Base-by-base conservation (phyloP, 1,140 invertebrate genomes). In the Drosophila lacteicornis region DNA sequence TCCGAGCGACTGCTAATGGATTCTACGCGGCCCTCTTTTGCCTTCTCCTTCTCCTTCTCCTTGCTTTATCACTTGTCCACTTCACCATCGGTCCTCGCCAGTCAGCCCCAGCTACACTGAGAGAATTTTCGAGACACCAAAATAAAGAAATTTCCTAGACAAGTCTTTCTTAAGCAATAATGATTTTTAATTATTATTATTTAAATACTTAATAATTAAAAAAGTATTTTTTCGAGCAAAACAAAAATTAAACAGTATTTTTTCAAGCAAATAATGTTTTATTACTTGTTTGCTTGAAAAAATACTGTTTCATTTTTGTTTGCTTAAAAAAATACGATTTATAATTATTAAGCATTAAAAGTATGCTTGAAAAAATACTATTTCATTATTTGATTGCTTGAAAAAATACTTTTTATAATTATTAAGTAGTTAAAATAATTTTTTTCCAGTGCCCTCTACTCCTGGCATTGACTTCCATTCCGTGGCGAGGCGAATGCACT, bases 401-500 rank as follows among this genome's bases (percentile, higher is more conserved):
- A 33, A 11, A 8, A 33, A 33, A 11, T 11, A 3, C 33, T 11
- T 33, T 33, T 33, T 11, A 9, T 33, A 11, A 9, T 33, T 33
- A 33, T 33, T 33, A 33, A 8, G 2, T 11, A 11, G 8, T 11
- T 11, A 0, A 11, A 36, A 11, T 17, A 5, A 4, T 25, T 61
- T 36, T 33, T 38, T 36, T 12, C 2, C 30, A 50, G 40, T 70
- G 49, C 13, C 0, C 30, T 13, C 27, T 58, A 46, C 81, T 90
- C 81, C 86, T 85, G 75, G 66, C 67, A 55, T 56, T 63, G 67
- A 60, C 74, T 58, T 15, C 42, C 43, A 55, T 60, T 55, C 42
- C 15, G 13, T 38, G 65, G 62, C 40, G 67, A 60, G 85, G 85
- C 85, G 82, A 90, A 90, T 90, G 86, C 85, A 90, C 85, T 91